Percentiles rank a stretch among this genome's conserved stretches.
phyloP scores from a whole-genome alignment of 2,797 vertebrate genomes.

The Catharus ustulatus region DNA sequence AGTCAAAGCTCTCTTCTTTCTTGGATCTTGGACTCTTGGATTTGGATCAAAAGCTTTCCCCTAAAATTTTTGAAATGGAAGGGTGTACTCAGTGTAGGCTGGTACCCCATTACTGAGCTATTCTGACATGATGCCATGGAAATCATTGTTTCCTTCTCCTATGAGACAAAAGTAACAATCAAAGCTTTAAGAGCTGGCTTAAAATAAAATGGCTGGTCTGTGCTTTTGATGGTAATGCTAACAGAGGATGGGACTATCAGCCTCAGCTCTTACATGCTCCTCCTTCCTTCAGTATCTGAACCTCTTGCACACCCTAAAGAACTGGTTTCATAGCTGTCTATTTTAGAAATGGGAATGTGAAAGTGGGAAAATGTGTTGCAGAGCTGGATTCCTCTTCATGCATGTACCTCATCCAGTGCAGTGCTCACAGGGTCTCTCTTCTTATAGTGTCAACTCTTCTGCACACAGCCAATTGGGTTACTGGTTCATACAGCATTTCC shows the following conservation, averaged over 20 bases:
- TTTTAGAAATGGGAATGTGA: not conserved
- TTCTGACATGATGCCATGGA: not conserved
- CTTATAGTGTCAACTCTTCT: not conserved
- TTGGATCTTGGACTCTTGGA: not conserved
- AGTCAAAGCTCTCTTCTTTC: not conserved
- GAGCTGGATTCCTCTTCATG: not conserved
- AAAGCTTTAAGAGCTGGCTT: not conserved
- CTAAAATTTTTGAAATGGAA: not conserved
- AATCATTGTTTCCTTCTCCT: not conserved
- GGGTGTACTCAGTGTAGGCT: not conserved
- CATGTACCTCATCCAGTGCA: not conserved
- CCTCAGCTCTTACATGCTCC: not conserved
- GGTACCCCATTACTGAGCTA: not conserved
- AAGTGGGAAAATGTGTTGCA: not conserved
- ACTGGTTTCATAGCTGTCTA: not conserved
- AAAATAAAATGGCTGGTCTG: not conserved
- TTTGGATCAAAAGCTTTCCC: not conserved
- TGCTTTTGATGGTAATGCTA: rapidly evolving
- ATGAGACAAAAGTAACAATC: not conserved
- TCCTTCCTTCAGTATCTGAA: not conserved
- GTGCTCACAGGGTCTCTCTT: not conserved
- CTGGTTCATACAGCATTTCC: not conserved
- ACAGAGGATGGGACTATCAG: not conserved
- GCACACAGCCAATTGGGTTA: not conserved
- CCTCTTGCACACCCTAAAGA: not conserved